phyloP scores from a whole-genome alignment of 2,888 invertebrate species.

The Arge pagana region DNA sequence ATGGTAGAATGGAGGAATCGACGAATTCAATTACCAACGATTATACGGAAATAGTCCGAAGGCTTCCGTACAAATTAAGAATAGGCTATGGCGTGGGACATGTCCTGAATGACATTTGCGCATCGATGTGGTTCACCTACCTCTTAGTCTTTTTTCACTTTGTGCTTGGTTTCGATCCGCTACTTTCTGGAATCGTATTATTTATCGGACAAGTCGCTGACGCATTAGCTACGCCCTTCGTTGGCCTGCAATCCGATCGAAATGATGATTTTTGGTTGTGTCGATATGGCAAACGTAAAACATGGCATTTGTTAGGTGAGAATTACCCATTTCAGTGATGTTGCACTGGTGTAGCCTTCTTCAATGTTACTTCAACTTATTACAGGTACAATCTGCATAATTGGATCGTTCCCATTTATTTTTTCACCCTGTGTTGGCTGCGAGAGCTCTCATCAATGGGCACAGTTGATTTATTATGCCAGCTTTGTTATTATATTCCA shows the following conservation, averaged over 20 bases:
- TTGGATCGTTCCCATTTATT: constrained; percentile 84
- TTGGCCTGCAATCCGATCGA: constrained; percentile 83
- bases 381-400: constrained; percentile 74
- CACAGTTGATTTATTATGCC: constrained; percentile 75
- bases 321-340: constrained; percentile 24
- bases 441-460: constrained; percentile 66
- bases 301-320: constrained; percentile 88
- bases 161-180: constrained; percentile 60
- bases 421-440: constrained; percentile 79
- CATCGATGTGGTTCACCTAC: constrained; percentile 94
- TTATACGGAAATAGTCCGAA: constrained; percentile 60
- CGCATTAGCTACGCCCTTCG: constrained; percentile 84
- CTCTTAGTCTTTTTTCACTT: constrained; percentile 79
- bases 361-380: background rate
- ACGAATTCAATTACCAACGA: constrained; percentile 47
- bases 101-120: constrained; percentile 88
- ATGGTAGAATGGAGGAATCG: constrained; percentile 43
- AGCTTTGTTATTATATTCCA: constrained; percentile 83
- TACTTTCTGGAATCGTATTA: constrained; percentile 66
- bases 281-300: constrained; percentile 80
- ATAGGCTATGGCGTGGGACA: constrained; percentile 80
- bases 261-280: constrained; percentile 69
- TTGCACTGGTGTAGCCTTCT: constrained; percentile 17
- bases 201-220: constrained; percentile 86
- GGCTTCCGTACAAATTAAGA: constrained; percentile 55